These are phyloP conservation scores for Hybognathus amarus DNA, from an alignment of 2,797 vertebrate genomes.

Conservation along the genomic window DNA sequence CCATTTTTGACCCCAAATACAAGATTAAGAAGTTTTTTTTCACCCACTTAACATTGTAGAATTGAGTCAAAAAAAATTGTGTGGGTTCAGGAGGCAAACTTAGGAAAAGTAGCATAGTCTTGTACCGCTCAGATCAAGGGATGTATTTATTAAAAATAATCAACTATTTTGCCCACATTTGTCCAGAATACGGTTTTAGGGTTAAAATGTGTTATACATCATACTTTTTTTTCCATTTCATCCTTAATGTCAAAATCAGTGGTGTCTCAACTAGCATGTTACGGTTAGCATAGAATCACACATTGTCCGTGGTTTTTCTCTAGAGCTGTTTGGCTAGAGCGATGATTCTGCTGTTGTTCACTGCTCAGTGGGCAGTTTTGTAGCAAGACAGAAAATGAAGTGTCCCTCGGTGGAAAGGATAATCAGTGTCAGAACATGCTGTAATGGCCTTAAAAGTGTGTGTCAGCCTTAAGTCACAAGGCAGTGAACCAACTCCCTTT, in stretches of 20 bases:
- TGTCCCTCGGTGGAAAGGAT: conserved; percentile 32
- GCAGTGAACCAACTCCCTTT: conserved; percentile 22
- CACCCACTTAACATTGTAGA: too few relatives aligned
- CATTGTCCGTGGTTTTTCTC: neutral
- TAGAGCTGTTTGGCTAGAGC: conserved; percentile 1
- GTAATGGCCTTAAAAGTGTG: conserved; percentile 25
- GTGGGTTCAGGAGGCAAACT: too few relatives aligned
- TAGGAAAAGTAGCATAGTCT: too few relatives aligned
- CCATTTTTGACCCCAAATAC: too few relatives aligned
- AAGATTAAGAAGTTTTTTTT: too few relatives aligned
- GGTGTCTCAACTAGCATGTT: neutral
- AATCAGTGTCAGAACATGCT: conserved; percentile 22
- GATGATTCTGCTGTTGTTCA: conserved; percentile 50
- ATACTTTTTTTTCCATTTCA: neutral
- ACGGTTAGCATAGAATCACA: neutral
- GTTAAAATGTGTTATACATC: neutral
- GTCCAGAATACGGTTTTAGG: too few relatives aligned
- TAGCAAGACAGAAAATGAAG: conserved; percentile 48
- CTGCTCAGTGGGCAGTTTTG: conserved; percentile 35
- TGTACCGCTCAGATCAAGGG: too few relatives aligned
- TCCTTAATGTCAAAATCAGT: neutral
- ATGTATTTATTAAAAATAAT: too few relatives aligned
- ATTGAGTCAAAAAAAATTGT: too few relatives aligned
- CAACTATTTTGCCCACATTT: too few relatives aligned
- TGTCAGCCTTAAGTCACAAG: conserved; percentile 40